Base-by-base conservation (phyloP, 2,888 invertebrate species). In the Rhagophthalmus giganteus region DNA sequence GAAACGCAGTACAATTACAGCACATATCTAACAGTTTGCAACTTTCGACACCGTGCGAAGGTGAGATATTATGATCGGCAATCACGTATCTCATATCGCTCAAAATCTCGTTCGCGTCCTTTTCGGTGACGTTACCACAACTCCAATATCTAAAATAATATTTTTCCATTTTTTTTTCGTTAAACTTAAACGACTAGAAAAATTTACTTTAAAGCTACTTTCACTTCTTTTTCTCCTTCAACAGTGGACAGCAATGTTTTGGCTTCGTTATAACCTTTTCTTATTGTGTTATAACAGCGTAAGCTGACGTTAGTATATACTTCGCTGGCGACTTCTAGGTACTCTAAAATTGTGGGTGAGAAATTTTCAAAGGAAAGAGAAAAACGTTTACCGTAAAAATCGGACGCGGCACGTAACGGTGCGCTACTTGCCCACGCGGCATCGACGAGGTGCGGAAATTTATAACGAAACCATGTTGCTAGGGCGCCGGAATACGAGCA, bases 351-450 rank as follows among this genome's bases (percentile, higher is more conserved):
- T 10, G 24, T 11, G 7, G 9, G 10, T 42, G n/a, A 15, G 35
- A 25, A 33, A 7, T 10, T 33, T 7, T n/a, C n/a, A n/a, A n/a
- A n/a, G n/a, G n/a, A n/a, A n/a, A n/a, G 24, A 24, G 24, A 24
- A 24, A 24, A 24, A 5, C 10, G 30, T 32, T 4, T 68, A 82
- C 83, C 81, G 26, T 78, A 72, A 62, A 82, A 82, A 65, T 83
- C 79, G 16, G 78, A 77, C 63, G 81, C 77, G 0, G 83, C 82
- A 2, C 73, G 69, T 16, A 84, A 60, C 0, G 83, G 83, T 5
- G 79, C 84, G 48, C 83, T 82, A 63, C 82, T 82, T 0, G 83
- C 80, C 64, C 81, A 74, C 1, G 76, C 81, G 0, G 78, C 81
- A 53, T 78, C 67, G n/a, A 83, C 74, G 0, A 83, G 68, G 62